Base-by-base conservation (phyloP, 37 sponge, comb jelly and placozoan genomes). In the Hormiphora californensis region DNA sequence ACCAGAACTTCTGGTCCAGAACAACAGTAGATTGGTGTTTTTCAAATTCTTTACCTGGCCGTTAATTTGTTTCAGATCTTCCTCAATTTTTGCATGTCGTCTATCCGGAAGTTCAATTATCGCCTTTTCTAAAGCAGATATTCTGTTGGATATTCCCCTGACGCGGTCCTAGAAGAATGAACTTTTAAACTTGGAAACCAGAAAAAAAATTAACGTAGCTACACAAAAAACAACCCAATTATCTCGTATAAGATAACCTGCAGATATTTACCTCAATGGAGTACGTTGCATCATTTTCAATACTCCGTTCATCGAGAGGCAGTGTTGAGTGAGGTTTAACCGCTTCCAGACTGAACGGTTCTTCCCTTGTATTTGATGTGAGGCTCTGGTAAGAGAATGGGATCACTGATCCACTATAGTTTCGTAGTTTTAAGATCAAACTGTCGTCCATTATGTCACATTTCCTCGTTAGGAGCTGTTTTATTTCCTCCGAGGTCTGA, bases 1-100 rank as follows among this genome's bases (percentile, higher is more conserved):
- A n/a, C n/a, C n/a, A n/a, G n/a, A n/a, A n/a, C n/a, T n/a, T n/a
- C n/a, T n/a, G n/a, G n/a, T n/a, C n/a, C n/a, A n/a, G n/a, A n/a
- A n/a, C n/a, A n/a, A n/a, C n/a, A n/a, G n/a, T n/a, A n/a, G n/a
- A n/a, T n/a, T n/a, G n/a, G n/a, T n/a, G n/a, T n/a, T n/a, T n/a
- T n/a, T n/a, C n/a, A n/a, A n/a, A n/a, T n/a, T n/a, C n/a, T n/a
- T 36, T 43, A 73, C 81, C 81, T 73, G 81, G 1, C 81, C 81
- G 43, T 36, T 73, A 2, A 73, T 73, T 36, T 73, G 81, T 43
- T n/a, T 25, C 7, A 73, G 46, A 73, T 73, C 81, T 43, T 27
- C 81, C 40, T 73, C 43, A 9, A 73, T 73, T 19, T 73, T 73
- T 73, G 40, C 81, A 27, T 46, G 9, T 43, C 81, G 35, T 41